Percentiles rank a stretch among this genome's conserved stretches.
Conservation (phyloP, 2,888 invertebrate genomes). For the Stegana nigrithorax region DNA sequence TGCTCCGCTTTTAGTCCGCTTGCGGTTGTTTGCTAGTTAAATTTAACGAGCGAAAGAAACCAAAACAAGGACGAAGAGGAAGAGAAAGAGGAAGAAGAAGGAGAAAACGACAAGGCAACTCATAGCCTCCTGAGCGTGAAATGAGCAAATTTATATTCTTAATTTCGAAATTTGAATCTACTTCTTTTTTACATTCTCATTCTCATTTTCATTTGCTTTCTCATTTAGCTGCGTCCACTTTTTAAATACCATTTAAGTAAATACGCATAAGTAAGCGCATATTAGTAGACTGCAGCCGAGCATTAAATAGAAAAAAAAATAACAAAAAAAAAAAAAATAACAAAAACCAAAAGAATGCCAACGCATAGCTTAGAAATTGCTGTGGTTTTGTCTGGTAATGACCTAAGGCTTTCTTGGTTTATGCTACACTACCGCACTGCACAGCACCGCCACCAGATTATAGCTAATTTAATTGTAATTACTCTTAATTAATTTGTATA, state of each 20-base stretch:
- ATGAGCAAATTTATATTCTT: constrained; percentile 38
- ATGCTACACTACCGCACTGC: background rate
- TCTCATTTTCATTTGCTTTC: background rate
- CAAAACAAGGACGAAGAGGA: too few species aligned
- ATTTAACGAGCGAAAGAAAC: constrained; percentile 37
- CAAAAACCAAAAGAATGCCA: background rate
- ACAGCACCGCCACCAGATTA: background rate
- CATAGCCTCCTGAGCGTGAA: constrained; percentile 29
- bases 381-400: too few species aligned
- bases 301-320: background rate
- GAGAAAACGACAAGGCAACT: constrained; percentile 20
- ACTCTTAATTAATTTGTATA: constrained; percentile 4
- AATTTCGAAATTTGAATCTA: constrained; percentile 34
- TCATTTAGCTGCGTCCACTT: background rate
- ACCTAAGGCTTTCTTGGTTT: background rate
- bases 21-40: constrained; percentile 25
- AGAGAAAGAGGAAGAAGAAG: too few species aligned
- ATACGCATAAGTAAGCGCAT: too few species aligned
- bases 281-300: too few species aligned
- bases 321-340: background rate
- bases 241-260: too few species aligned
- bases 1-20: background rate
- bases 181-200: constrained; percentile 2
- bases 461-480: background rate
- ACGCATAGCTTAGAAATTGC: background rate